Evolutionary conservation across 2,797 vertebrate species (phyloP).

Genomic region (Alosa sapidissima): DNA sequence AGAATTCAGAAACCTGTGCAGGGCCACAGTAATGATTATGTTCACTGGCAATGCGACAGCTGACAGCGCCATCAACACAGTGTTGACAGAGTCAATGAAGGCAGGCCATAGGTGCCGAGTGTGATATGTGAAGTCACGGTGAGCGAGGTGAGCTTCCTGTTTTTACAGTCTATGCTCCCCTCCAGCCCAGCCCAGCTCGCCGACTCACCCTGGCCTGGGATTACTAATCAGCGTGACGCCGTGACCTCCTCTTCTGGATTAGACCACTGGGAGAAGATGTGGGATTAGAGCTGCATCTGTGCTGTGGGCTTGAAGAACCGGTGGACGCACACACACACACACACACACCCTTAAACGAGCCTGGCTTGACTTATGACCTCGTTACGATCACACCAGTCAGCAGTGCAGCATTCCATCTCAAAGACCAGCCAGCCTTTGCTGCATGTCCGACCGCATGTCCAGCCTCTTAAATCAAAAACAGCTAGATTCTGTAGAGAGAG

Average conservation of each 20-base stretch:
- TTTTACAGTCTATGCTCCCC: too few relatives aligned
- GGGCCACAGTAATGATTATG: not conserved
- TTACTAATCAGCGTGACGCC: not conserved
- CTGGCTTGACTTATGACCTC: not conserved
- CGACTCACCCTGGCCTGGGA: not conserved
- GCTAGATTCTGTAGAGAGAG: not conserved
- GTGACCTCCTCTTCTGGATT: not conserved
- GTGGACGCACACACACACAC: constrained; percentile 23
- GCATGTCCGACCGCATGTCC: not conserved
- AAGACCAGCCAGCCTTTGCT: not conserved
- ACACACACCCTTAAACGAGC: not conserved
- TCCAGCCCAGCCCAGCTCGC: not conserved
- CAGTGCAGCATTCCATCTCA: not conserved
- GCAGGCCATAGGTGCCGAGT: not conserved
- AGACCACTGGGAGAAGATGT: not conserved
- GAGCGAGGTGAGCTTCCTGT: not conserved
- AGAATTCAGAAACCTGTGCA: not conserved
- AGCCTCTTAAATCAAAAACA: not conserved
- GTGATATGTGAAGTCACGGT: not conserved
- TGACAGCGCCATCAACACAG: not conserved
- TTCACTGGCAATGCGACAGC: not conserved
- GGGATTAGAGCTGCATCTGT: not conserved
- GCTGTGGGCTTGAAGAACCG: not conserved
- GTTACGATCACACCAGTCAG: not conserved
- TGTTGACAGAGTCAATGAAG: not conserved